Evolutionary conservation across 2,888 invertebrate species (phyloP), one percentile per base, ranked within the genome.

Genomic region (Andrena minutula): DNA sequence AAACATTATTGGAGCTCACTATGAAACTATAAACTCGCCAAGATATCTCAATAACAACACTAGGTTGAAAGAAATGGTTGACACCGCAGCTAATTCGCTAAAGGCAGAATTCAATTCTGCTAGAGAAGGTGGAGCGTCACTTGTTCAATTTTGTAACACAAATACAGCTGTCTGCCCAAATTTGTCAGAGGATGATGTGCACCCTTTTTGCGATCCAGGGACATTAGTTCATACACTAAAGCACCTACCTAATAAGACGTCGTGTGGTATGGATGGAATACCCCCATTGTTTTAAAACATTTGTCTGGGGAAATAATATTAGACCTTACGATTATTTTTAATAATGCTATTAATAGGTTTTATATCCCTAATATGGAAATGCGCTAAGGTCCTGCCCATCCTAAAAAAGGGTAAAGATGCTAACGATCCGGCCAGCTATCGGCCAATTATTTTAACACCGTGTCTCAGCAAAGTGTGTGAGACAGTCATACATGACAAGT

Each of bases 261-360:
- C n/a, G n/a, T n/a, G n/a, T n/a, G n/a, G n/a, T n/a, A n/a, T n/a
- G n/a, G n/a, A n/a, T n/a, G n/a, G n/a, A n/a, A n/a, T n/a, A n/a
- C n/a, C n/a, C n/a, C n/a, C n/a, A n/a, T n/a, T n/a, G n/a, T n/a
- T n/a, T n/a, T n/a, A n/a, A n/a, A n/a, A n/a, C n/a, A n/a, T n/a
- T n/a, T n/a, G n/a, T n/a, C n/a, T n/a, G n/a, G n/a, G n/a, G n/a
- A n/a, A n/a, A n/a, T n/a, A n/a, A n/a, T n/a, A n/a, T n/a, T n/a
- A n/a, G n/a, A n/a, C n/a, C n/a, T n/a, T 23, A 70, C 35, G 1
- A 66, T 82, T 3, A 1, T 82, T 8, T 82, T 79, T 23, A 82
- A 82, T 7, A 75, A 79, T 2, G 32, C 85, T 0, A 75, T 79
- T 61, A 89, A 90, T 26, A 87, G 80, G 26, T 86, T 83, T 28